phyloP scores from a whole-genome alignment of 2,888 invertebrate genomes.

The Iphiclides podalirius region DNA sequence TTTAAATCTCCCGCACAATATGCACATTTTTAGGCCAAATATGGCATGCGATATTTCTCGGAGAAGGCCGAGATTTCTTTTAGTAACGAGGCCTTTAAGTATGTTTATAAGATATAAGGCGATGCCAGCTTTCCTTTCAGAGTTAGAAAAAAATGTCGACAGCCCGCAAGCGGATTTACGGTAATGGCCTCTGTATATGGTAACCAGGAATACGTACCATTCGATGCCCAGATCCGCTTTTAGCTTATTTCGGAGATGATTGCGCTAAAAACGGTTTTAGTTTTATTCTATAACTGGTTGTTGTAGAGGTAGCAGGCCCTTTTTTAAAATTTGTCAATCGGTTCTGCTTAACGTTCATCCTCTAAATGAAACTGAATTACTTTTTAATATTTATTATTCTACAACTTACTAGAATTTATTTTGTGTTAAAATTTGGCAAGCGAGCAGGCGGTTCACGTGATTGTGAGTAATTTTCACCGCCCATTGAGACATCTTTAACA shows the following conservation, averaged over 20 bases:
- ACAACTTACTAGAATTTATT: no score
- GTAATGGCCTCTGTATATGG: conserved; percentile 37
- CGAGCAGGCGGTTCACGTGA: no score
- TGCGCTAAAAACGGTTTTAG: background rate
- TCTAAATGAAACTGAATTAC: no score
- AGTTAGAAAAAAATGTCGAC: conserved; percentile 58
- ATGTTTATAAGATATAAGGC: conserved; percentile 50
- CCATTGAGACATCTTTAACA: no score
- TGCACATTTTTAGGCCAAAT: conserved; percentile 61
- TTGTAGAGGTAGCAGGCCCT: no score
- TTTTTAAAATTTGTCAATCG: no score
- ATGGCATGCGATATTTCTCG: conserved; percentile 52
- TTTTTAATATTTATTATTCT: no score
- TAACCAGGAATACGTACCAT: conserved; percentile 34
- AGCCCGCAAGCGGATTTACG: conserved; percentile 24
- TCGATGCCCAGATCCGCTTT: conserved; percentile 7
- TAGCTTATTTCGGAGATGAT: conserved; percentile 9
- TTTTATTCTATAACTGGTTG: background rate
- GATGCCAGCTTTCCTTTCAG: conserved; percentile 67
- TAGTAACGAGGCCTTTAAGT: conserved; percentile 51
- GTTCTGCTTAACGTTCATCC: no score
- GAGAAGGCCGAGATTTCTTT: conserved; percentile 70
- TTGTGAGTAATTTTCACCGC: no score
- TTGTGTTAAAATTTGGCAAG: no score
- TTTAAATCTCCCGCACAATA: conserved; percentile 54